These are phyloP conservation scores for Panzeria rudis DNA, from an alignment of 2,888 invertebrate species.

Conservation along the genomic window DNA sequence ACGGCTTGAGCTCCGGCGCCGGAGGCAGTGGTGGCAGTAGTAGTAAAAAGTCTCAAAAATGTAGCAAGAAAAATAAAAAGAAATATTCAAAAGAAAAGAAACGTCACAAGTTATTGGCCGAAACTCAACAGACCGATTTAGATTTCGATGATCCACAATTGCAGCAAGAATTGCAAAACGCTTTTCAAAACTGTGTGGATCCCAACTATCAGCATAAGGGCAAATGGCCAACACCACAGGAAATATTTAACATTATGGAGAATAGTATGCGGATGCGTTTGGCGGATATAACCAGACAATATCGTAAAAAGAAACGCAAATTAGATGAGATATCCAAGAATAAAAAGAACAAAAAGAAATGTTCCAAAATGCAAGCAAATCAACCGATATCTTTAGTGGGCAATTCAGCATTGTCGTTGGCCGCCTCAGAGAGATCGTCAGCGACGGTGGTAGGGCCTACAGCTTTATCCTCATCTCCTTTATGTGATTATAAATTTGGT, in stretches of 20 bases:
- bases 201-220: constrained; percentile 77
- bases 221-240: constrained; percentile 85
- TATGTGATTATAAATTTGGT: constrained; percentile 80
- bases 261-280: constrained; percentile 92
- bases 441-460: constrained; percentile 37
- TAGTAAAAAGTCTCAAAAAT: constrained; percentile 78
- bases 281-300: constrained; percentile 91
- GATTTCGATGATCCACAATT: constrained; percentile 79
- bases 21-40: constrained; percentile 71
- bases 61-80: constrained; percentile 83
- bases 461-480: constrained; percentile 74
- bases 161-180: constrained; percentile 79
- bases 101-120: constrained; percentile 76
- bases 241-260: constrained; percentile 89
- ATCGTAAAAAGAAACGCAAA: constrained; percentile 93
- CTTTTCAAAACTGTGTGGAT: constrained; percentile 77
- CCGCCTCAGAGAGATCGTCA: constrained; percentile 64
- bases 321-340: constrained; percentile 86
- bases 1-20: constrained; percentile 59
- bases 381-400: constrained; percentile 69
- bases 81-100: constrained; percentile 82
- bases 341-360: constrained; percentile 83
- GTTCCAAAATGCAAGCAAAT: constrained; percentile 75
- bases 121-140: constrained; percentile 73
- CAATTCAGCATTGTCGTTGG: constrained; percentile 71